A percentile compares a stretch with the other conserved stretches of the same genome.
Conservation (phyloP, 2,888 invertebrate genomes). For the Sarcophaga rosellei region DNA sequence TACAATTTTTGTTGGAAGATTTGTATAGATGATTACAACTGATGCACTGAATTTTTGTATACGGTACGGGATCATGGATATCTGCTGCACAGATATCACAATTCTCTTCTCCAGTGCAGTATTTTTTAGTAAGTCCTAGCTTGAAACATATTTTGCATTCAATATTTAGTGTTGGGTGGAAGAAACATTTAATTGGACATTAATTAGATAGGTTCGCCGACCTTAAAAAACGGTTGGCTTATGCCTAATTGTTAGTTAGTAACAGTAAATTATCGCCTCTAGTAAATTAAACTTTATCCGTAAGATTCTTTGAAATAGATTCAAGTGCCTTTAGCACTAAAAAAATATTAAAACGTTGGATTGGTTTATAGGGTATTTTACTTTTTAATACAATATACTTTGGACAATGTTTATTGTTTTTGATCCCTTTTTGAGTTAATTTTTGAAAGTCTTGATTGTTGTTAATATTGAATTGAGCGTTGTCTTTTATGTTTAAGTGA, state of each 20-base stretch:
- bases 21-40: constrained; percentile 15
- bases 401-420: background rate
- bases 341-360: constrained; percentile 12
- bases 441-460: background rate
- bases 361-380: background rate
- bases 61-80: constrained; percentile 19
- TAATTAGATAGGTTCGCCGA: background rate
- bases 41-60: constrained; percentile 7
- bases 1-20: constrained; percentile 15
- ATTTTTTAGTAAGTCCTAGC: constrained; percentile 40
- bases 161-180: constrained; percentile 14
- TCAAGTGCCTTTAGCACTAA: constrained; percentile 13
- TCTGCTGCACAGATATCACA: constrained; percentile 20
- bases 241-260: background rate
- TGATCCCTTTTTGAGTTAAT: background rate
- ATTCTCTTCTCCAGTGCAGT: constrained; percentile 8
- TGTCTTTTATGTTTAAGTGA: background rate
- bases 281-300: background rate
- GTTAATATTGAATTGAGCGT: background rate
- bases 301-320: background rate
- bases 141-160: constrained; percentile 36
- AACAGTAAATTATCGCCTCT: constrained; percentile 11
- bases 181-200: background rate
- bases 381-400: constrained; percentile 36
- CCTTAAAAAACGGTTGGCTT: constrained; percentile 9